Base-by-base conservation (phyloP, 2,888 invertebrate species). In the Tupiocoris notatus region DNA sequence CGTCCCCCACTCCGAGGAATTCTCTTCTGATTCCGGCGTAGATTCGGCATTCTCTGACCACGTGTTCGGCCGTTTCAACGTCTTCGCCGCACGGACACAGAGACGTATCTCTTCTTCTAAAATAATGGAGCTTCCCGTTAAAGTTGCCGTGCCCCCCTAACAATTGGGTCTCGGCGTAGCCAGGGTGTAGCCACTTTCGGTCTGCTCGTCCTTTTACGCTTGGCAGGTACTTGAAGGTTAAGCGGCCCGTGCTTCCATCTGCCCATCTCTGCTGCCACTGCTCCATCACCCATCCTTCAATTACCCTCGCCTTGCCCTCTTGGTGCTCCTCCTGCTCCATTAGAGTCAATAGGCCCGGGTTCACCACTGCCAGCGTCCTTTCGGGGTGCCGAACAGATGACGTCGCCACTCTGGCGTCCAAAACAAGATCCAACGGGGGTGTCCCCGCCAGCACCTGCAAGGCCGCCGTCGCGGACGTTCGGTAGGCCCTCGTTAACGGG, bases 191-290 rank as follows among this genome's bases (percentile, higher is more conserved):
- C 54, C 54, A 54, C 12, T 54, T 7, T 7, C 9, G 12, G 7
- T 7, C 12, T 12, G 12, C 12, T 54, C 54, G 7, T 7, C 9
- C 54, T 9, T 12, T 12, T 9, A 54, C 12, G 12, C 12, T 12
- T 7, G 54, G 54, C 7, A 54, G 54, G 17, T 2, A 3, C 20
- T 6, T 12, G 18, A 20, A 1, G 6, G 59, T 1, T 2, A 21
- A 59, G 59, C 7, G 3, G 2, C 12, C 17, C 12, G 17, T 59
- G 1, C 1, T 1, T 59, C 3, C 59, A 16, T 1, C 9, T 7
- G 2, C 1, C 70, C 70, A 70, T 1, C 70, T 7, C 17, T 70
- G 3, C 22, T 70, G 70, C 70, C 70, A 70, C 21, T 7, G 57
- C 0, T 16, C 17, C n/a, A 59, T 23, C 59, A 22, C 24, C 56